Conservation (phyloP, 2,888 invertebrate genomes). For the Cremastinae sp. region DNA sequence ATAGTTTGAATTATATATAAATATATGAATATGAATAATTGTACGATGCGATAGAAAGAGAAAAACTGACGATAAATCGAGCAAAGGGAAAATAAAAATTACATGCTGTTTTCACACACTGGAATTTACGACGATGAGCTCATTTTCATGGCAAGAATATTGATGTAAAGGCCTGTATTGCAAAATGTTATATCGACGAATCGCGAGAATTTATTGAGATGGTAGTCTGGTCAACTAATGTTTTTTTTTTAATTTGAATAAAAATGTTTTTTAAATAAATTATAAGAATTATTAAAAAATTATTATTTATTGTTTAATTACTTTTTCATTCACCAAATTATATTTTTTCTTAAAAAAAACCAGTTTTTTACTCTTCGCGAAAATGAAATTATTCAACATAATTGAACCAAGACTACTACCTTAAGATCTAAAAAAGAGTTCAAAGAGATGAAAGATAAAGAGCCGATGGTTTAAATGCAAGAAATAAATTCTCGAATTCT, state of each 20-base stretch:
- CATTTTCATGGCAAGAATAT: constrained; percentile 11
- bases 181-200: too few species aligned
- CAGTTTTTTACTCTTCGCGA: too few species aligned
- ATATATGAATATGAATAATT: constrained; percentile 43
- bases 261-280: too few species aligned
- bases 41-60: constrained; percentile 12
- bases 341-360: too few species aligned
- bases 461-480: not conserved
- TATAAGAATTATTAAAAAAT: too few species aligned
- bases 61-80: constrained; percentile 41
- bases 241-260: too few species aligned
- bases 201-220: not conserved
- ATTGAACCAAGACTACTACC: too few species aligned
- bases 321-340: too few species aligned
- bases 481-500: constrained; percentile 3
- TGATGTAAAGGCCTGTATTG: not conserved
- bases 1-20: constrained; percentile 67
- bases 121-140: constrained; percentile 30
- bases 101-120: constrained; percentile 63
- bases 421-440: not conserved
- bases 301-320: too few species aligned
- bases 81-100: constrained; percentile 38
- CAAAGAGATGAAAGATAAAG: not conserved
- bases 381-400: too few species aligned
- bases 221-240: too few species aligned